Evolutionary conservation across 2,888 invertebrate species (phyloP).

Genomic region (Agrilus biguttatus): DNA sequence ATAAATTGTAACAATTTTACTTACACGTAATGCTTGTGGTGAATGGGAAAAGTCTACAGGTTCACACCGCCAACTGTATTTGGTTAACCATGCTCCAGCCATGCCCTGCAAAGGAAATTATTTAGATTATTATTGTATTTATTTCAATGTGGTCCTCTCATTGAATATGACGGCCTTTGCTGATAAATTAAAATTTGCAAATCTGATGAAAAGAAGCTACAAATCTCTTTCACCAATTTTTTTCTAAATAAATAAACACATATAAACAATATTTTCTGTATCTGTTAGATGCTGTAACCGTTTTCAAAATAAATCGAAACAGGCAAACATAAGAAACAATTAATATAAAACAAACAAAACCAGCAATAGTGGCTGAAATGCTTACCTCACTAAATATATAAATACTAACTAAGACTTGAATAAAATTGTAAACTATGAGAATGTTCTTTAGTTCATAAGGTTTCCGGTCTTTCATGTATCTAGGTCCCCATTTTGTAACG

Average conservation of each 20-base stretch:
- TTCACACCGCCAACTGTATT: constrained; percentile 83
- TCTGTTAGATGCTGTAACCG: too few relatives aligned
- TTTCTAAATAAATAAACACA: not conserved
- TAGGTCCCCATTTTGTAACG: constrained; percentile 65
- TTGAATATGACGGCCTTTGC: too few relatives aligned
- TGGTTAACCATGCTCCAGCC: constrained; percentile 60
- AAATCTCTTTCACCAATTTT: too few relatives aligned
- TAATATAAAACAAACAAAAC: too few relatives aligned
- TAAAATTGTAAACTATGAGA: constrained; percentile 72
- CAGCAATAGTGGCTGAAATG: constrained; percentile 3
- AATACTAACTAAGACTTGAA: constrained; percentile 72
- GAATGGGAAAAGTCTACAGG: constrained; percentile 72
- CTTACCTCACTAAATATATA: constrained; percentile 67
- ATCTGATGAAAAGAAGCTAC: not conserved
- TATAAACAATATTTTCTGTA: not conserved
- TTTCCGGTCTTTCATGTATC: constrained; percentile 74
- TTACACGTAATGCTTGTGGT: constrained; percentile 67
- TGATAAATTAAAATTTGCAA: not conserved
- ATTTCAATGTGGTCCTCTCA: too few relatives aligned
- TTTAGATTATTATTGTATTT: too few relatives aligned
- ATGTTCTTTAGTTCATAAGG: constrained; percentile 68
- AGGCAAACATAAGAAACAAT: too few relatives aligned
- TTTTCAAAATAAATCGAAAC: too few relatives aligned
- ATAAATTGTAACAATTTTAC: constrained; percentile 14
- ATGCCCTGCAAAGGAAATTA: constrained; percentile 46